phyloP scores from a whole-genome alignment of 2,888 invertebrate genomes.

The Eilema griseolum region DNA sequence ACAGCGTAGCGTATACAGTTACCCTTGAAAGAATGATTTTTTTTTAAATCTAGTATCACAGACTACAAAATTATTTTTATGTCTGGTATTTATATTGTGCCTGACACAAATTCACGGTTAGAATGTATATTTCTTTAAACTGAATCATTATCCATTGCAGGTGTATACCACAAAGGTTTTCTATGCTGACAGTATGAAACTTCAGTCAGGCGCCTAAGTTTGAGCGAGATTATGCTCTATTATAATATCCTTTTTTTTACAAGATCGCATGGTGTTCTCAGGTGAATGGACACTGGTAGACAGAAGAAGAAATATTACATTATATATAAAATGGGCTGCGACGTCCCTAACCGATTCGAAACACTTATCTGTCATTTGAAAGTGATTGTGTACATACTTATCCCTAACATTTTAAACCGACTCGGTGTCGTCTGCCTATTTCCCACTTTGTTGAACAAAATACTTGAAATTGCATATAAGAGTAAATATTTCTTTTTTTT shows the following conservation, averaged over 20 bases:
- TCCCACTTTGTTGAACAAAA: conserved; percentile 30
- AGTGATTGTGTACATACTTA: conserved; percentile 43
- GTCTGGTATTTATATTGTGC: no score
- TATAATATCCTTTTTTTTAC: background rate
- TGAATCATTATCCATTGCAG: no score
- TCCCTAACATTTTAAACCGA: conserved; percentile 26
- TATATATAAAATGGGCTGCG: background rate
- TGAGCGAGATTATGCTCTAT: background rate
- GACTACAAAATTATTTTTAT: no score
- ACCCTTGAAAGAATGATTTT: no score
- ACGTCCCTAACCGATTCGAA: conserved; percentile 36
- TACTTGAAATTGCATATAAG: background rate
- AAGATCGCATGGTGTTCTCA: background rate
- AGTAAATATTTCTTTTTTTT: background rate
- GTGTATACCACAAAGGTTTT: no score
- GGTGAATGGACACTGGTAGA: background rate
- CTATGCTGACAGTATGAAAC: no score
- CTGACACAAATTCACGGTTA: no score
- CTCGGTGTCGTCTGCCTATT: conserved; percentile 27
- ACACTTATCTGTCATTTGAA: conserved; percentile 53
- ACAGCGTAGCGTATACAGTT: no score
- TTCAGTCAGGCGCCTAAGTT: no score
- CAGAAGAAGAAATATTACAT: background rate
- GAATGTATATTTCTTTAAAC: no score
- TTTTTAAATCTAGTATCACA: no score